Conservation (phyloP, 2,888 invertebrate species). For the Synergus itoensis region DNA sequence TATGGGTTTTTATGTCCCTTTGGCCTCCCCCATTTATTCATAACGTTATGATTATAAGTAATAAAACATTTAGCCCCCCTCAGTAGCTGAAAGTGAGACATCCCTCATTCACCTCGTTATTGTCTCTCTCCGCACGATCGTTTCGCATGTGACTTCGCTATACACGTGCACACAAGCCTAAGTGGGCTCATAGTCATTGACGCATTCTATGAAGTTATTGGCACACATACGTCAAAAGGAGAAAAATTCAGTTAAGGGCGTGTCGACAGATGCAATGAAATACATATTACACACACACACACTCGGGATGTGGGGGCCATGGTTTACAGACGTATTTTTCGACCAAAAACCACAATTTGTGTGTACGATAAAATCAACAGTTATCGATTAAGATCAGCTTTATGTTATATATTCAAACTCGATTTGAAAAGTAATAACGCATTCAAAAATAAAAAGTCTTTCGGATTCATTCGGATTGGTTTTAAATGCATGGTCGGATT, state of each 20-base stretch:
- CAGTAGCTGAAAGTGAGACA: conserved; percentile 65
- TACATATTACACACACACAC: conserved; percentile 65
- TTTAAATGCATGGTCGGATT: too few relatives aligned
- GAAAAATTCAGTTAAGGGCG: conserved; percentile 68
- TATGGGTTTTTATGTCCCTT: conserved; percentile 44
- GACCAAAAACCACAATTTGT: too few relatives aligned
- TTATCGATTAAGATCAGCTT: too few relatives aligned
- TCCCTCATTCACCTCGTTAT: conserved; percentile 59
- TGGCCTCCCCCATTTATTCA: conserved; percentile 47
- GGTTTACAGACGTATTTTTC: too few relatives aligned
- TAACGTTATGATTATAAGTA: conserved; percentile 76
- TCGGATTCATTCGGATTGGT: too few relatives aligned
- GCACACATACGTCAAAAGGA: conserved; percentile 34
- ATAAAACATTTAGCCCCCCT: conserved; percentile 75
- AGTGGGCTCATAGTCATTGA: conserved; percentile 49
- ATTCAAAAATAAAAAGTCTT: too few relatives aligned
- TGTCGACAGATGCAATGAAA: conserved; percentile 77
- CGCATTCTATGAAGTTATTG: background rate
- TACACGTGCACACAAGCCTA: conserved; percentile 53
- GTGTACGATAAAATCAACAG: too few relatives aligned
- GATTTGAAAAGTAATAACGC: too few relatives aligned
- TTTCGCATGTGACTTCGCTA: conserved; percentile 61
- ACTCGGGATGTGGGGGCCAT: too few relatives aligned
- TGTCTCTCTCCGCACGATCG: conserved; percentile 52
- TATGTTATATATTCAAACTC: too few relatives aligned